Conservation (phyloP, 1,140 invertebrate genomes). For the Sycobia sp. region DNA sequence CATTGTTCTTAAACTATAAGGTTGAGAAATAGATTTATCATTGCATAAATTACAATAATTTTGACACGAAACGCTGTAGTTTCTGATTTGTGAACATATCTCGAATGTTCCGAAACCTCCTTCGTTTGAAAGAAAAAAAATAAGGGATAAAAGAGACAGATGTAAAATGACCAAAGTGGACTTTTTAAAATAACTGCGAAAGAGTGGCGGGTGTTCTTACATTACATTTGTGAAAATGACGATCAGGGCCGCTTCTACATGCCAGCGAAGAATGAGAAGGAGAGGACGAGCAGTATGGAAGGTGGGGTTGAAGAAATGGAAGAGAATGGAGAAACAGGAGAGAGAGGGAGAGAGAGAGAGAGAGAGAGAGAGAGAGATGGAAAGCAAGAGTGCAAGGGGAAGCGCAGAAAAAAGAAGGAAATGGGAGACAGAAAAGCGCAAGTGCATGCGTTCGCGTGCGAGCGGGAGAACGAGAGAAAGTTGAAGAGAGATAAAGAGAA, state of each 20-base stretch:
- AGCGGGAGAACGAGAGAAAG: conserved; percentile 5
- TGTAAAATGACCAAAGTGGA: background rate
- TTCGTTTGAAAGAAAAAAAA: too few species aligned
- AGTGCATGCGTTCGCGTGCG: background rate
- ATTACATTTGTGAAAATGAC: conserved; percentile 28
- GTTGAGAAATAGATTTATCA: too few species aligned
- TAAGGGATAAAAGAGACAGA: background rate
- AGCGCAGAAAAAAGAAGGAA: conserved; percentile 7
- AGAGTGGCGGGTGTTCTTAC: conserved; percentile 11
- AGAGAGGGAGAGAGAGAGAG: conserved; percentile 3
- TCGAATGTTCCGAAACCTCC: too few species aligned
- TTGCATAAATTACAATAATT: too few species aligned
- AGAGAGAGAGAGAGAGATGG: background rate
- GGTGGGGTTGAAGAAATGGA: too few species aligned
- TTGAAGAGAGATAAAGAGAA: background rate
- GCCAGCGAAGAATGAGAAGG: conserved; percentile 25
- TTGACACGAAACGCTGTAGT: too few species aligned
- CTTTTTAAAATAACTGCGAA: conserved; percentile 22
- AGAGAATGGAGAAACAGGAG: too few species aligned
- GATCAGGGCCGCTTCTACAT: conserved; percentile 19
- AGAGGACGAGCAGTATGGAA: too few species aligned
- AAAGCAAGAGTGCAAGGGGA: conserved; percentile 2
- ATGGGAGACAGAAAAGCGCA: conserved; percentile 22
- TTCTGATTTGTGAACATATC: too few species aligned
- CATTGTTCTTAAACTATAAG: too few species aligned